A percentile compares a stretch with the other conserved stretches of the same genome.
Evolutionary conservation across 2,797 vertebrate genomes (phyloP).

Genomic region (Chanos chanos): DNA sequence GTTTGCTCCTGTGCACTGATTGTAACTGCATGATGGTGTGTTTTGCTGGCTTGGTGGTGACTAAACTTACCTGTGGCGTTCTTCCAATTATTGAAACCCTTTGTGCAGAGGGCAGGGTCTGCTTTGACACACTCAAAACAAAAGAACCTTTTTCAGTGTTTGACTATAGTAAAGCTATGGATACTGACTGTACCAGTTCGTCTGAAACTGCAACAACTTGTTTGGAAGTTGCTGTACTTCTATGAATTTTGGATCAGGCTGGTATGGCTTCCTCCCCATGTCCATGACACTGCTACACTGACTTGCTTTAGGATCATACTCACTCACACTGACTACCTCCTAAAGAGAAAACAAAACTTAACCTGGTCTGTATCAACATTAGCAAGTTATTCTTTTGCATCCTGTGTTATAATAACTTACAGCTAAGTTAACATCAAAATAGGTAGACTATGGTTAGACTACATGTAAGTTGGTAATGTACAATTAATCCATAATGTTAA

Average conservation of each 20-base stretch:
- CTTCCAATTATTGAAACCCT: conserved; percentile 9
- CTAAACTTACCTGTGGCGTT: background rate
- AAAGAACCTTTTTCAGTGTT: conserved; percentile 5
- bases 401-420: background rate
- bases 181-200: background rate
- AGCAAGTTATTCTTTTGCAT: background rate
- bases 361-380: background rate
- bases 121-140: conserved; percentile 21
- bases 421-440: background rate
- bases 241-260: conserved; percentile 14
- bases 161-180: conserved; percentile 8
- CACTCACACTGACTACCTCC: conserved; percentile 5
- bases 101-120: background rate
- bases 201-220: background rate
- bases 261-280: conserved; percentile 8
- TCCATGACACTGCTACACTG: conserved; percentile 7
- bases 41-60: conserved; percentile 2
- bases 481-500: background rate
- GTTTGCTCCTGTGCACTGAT: conserved; percentile 18
- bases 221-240: background rate
- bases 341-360: background rate
- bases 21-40: conserved; percentile 1
- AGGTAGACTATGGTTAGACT: background rate
- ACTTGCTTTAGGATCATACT: conserved; percentile 1
- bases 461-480: no score